A percentile compares a stretch with the other conserved stretches of the same genome.
phyloP scores from a whole-genome alignment of 2,797 vertebrate genomes.

The Channa striata region DNA sequence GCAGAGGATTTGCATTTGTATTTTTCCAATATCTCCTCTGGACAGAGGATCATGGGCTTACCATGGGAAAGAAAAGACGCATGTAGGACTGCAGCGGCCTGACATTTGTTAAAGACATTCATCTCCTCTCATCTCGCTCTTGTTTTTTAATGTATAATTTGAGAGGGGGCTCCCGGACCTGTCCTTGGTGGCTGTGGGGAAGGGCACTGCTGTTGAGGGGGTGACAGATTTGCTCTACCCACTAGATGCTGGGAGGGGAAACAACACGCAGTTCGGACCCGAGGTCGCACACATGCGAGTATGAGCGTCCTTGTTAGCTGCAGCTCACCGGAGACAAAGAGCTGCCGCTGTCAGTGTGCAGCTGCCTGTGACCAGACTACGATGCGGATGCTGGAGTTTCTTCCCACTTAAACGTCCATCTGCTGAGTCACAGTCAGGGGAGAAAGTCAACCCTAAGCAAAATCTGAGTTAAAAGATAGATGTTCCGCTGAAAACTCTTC shows the following conservation, averaged over 20 bases:
- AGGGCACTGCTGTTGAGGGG: constrained; percentile 31
- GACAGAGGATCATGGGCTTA: constrained; percentile 75
- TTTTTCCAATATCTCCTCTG: constrained; percentile 76
- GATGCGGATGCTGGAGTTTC: constrained; percentile 20
- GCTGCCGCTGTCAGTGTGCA: constrained; percentile 28
- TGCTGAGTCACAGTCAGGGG: constrained; percentile 22
- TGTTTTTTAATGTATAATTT: constrained; percentile 43
- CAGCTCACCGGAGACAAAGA: constrained; percentile 35
- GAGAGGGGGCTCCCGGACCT: constrained; percentile 39
- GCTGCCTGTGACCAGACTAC: neutral
- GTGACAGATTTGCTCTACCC: constrained; percentile 35
- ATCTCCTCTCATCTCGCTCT: constrained; percentile 50
- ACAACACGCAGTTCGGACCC: constrained; percentile 39
- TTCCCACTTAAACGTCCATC: constrained; percentile 6
- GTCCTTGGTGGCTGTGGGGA: constrained; percentile 50
- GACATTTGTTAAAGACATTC: constrained; percentile 69
- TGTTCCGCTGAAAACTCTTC: constrained; percentile 3
- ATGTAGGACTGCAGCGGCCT: constrained; percentile 36
- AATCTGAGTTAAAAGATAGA: constrained; percentile 24
- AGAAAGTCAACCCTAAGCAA: neutral
- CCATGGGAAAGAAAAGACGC: constrained; percentile 43
- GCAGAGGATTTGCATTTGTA: constrained; percentile 80
- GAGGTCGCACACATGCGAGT: constrained; percentile 39
- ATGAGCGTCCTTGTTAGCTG: constrained; percentile 41
- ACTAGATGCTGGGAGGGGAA: constrained; percentile 33